Base-by-base conservation (phyloP, 2,797 vertebrate genomes). In the Enteromius anoplus region DNA sequence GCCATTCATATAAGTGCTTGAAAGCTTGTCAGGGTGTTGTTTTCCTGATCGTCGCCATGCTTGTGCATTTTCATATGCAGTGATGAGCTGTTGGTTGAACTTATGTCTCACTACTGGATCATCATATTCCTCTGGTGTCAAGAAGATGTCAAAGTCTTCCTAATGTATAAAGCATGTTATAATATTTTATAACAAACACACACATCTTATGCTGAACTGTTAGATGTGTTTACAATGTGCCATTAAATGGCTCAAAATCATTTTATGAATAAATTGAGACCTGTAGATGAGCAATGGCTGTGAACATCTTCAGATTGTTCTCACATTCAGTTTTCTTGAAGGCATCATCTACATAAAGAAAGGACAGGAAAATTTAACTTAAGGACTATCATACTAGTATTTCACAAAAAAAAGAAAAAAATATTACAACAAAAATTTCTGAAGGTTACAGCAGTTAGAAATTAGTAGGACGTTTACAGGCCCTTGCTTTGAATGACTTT, bases 121-220 rank as follows among this genome's bases (percentile, higher is more conserved):
- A 71, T 93, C 94, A 1, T 96, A 97, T 84, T 97, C 95, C 64
- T 95, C 94, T 1, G 93, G 94, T 0, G 97, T 94, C 90, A 98
- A 93, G 86, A 97, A 99, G 88, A 96, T 93, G 81, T 93, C 95
- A 90, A 98, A 99, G 88, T 97, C 93, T 89, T 97, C 96, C 98
- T 99, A 88, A 15, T 3, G 12, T 12, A 0, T 3, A 75, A 71
- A 11, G 62, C 2, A 49, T 53, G 4, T 29, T 10, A 23, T 5
- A 15, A 32, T 26, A 19, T 42, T 66, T 21, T 32, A 6, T 68
- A 53, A 69, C 34, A n/a, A 37, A 58, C 37, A 75, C 32, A n/a
- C 51, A 0, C 4, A 34, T 53, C 14, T 78, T 49, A 23, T 9
- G 40, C 5, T 2, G 5, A 34, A 55, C 14, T 5, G 42, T 23